Percentiles rank a stretch among this genome's conserved stretches.
phyloP scores from a whole-genome alignment of 2,888 invertebrate species.

The Eilema depressum region DNA sequence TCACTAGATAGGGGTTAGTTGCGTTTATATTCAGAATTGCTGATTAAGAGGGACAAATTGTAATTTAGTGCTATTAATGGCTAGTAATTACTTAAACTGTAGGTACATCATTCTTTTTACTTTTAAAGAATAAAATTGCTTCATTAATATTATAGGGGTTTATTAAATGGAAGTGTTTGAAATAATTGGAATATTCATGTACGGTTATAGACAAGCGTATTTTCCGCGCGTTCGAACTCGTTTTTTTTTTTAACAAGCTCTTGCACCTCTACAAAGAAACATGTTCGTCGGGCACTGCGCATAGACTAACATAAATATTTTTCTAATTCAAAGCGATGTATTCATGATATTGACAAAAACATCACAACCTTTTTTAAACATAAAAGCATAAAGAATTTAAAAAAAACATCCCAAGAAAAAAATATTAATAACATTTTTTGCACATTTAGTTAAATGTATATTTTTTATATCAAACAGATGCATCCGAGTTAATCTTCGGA shows the following conservation, averaged over 20 bases:
- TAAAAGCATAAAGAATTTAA: slow-evolving; percentile 12
- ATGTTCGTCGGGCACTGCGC: neutral
- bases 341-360: slow-evolving; percentile 18
- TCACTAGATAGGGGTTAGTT: slow-evolving; percentile 14
- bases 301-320: neutral
- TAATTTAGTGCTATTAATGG: slow-evolving; percentile 4
- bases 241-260: neutral
- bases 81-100: slow-evolving; percentile 16
- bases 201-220: slow-evolving; percentile 12
- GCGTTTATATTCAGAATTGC: slow-evolving; percentile 13
- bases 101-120: neutral
- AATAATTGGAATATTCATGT: neutral
- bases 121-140: slow-evolving; percentile 20
- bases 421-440: slow-evolving; percentile 48
- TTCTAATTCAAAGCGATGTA: slow-evolving; percentile 1
- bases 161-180: slow-evolving; percentile 11
- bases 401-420: slow-evolving; percentile 22
- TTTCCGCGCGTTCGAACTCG: neutral
- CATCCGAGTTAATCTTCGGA: slow-evolving; percentile 39
- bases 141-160: slow-evolving; percentile 24
- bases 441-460: slow-evolving; percentile 48
- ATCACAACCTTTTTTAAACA: slow-evolving; percentile 9
- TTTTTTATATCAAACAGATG: slow-evolving; percentile 56
- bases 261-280: neutral
- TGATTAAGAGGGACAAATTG: slow-evolving; percentile 1